phyloP scores from a whole-genome alignment of 1,140 invertebrate genomes.

The Tetraneura akinire region DNA sequence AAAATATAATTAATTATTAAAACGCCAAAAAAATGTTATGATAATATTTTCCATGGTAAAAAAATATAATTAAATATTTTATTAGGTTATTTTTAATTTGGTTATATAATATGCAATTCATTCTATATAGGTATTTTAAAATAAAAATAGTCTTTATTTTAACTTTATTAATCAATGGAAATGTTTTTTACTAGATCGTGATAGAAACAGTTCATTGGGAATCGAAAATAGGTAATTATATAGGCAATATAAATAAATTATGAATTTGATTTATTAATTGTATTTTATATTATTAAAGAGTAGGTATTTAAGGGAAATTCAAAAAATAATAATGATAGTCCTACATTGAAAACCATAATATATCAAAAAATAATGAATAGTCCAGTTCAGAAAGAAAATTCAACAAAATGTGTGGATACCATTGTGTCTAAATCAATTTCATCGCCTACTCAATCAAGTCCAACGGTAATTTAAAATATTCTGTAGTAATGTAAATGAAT shows the following conservation, averaged over 20 bases:
- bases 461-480: conserved; percentile 28
- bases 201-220: conserved; percentile 21
- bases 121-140: neutral
- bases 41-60: conserved; percentile 8
- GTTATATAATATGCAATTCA: neutral
- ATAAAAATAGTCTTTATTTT: neutral
- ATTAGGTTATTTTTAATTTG: neutral
- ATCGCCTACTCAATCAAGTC: conserved; percentile 34
- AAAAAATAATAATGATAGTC: conserved; percentile 32
- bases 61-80: neutral
- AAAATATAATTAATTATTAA: too few relatives aligned
- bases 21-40: conserved; percentile 43
- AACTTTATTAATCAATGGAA: neutral
- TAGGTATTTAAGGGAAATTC: conserved; percentile 29
- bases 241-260: neutral
- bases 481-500: too few relatives aligned
- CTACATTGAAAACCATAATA: conserved; percentile 37
- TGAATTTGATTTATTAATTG: neutral
- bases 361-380: conserved; percentile 38
- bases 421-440: conserved; percentile 1
- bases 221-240: conserved; percentile 33
- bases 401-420: conserved; percentile 26
- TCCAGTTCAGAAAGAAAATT: conserved; percentile 43
- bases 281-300: conserved; percentile 26
- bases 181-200: conserved; percentile 24